phyloP scores from a whole-genome alignment of 2,797 vertebrate species.

The Heteromormyrus szaboi region DNA sequence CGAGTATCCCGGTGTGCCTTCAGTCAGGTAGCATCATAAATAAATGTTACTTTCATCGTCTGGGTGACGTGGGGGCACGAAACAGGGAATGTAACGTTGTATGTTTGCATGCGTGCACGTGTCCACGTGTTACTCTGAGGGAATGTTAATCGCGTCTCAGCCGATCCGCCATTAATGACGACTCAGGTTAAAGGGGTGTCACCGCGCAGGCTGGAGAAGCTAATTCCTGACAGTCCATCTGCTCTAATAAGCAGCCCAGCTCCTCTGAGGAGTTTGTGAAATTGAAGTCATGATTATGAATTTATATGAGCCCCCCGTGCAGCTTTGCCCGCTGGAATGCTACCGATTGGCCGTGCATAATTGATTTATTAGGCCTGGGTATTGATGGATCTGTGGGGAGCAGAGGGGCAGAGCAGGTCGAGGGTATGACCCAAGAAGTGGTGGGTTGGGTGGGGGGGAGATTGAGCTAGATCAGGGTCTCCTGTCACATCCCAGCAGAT shows the following conservation, averaged over 20 bases:
- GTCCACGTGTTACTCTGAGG: conserved; percentile 25
- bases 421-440: neutral
- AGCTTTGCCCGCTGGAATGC: conserved; percentile 39
- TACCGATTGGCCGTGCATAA: conserved; percentile 43
- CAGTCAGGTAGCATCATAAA: neutral
- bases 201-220: conserved; percentile 37
- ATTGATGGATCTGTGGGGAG: conserved; percentile 28
- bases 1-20: neutral
- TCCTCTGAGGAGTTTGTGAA: conserved; percentile 39
- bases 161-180: conserved; percentile 46
- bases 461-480: neutral
- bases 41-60: neutral
- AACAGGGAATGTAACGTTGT: neutral
- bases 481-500: neutral
- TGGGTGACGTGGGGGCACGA: neutral
- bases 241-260: conserved; percentile 53
- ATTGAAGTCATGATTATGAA: conserved; percentile 72
- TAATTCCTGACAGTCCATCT: conserved; percentile 32
- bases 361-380: conserved; percentile 52
- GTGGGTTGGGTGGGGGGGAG: neutral
- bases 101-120: neutral
- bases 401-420: neutral
- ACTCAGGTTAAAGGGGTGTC: conserved; percentile 54
- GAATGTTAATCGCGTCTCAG: conserved; percentile 62
- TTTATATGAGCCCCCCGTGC: conserved; percentile 77